A percentile compares a stretch with the other conserved stretches of the same genome.
phyloP scores from a whole-genome alignment of 2,797 vertebrate species.

The Champsocephalus gunnari region DNA sequence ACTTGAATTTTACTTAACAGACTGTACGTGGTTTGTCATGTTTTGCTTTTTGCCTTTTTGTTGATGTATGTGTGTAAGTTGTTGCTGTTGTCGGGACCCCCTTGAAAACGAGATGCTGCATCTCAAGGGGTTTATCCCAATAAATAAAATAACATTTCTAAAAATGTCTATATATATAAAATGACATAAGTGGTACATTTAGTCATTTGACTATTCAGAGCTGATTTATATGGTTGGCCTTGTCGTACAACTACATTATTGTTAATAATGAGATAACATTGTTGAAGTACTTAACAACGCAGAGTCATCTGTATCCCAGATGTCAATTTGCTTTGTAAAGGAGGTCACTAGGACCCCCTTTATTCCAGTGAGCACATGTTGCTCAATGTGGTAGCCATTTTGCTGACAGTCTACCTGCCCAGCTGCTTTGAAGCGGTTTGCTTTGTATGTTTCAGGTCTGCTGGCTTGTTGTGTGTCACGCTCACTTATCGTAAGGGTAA shows the following conservation, averaged over 20 bases:
- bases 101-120: no score
- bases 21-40: no score
- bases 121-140: no score
- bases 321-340: conserved; percentile 41
- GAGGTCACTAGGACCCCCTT: conserved; percentile 31
- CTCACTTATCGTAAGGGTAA: conserved; percentile 48
- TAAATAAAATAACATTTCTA: no score
- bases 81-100: no score
- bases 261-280: conserved; percentile 1
- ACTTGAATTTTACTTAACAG: no score
- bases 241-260: conserved; percentile 19
- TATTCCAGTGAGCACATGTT: conserved; percentile 37
- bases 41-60: no score
- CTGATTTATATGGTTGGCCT: conserved; percentile 1
- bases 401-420: conserved; percentile 52
- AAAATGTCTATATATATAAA: no score
- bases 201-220: neutral
- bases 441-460: conserved; percentile 62
- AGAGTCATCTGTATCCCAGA: conserved; percentile 13
- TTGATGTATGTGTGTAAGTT: no score
- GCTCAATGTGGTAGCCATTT: conserved; percentile 49
- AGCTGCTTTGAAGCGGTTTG: conserved; percentile 54
- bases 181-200: neutral
- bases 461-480: conserved; percentile 67
- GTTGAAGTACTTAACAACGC: conserved; percentile 16